phyloP scores from a whole-genome alignment of 2,797 vertebrate species.

The Eremophila alpestris region DNA sequence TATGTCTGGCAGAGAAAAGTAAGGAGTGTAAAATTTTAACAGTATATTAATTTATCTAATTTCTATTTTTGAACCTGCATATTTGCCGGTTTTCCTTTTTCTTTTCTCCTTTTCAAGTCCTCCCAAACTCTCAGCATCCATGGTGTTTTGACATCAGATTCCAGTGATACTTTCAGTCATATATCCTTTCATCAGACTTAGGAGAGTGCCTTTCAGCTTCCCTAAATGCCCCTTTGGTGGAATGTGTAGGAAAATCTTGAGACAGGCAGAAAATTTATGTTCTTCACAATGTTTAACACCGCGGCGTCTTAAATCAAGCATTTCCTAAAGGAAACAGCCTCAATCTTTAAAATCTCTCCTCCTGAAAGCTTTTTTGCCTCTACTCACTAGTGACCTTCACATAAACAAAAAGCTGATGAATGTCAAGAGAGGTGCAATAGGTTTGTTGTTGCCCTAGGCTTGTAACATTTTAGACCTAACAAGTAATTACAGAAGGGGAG shows the following conservation, averaged over 20 bases:
- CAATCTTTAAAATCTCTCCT: background rate
- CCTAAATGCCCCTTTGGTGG: background rate
- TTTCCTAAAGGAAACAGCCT: background rate
- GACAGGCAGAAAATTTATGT: background rate
- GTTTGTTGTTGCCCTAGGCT: constrained; percentile 20
- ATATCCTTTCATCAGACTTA: background rate
- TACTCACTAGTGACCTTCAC: constrained; percentile 1
- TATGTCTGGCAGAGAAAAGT: background rate
- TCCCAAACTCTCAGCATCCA: background rate
- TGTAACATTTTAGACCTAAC: background rate
- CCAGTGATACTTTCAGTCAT: background rate
- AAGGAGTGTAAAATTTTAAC: background rate
- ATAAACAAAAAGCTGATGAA: constrained; percentile 25
- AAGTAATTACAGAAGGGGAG: background rate
- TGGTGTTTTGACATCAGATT: background rate
- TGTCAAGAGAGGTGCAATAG: background rate
- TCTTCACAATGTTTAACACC: background rate
- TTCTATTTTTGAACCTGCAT: background rate
- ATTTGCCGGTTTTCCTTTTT: background rate
- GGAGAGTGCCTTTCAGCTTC: background rate
- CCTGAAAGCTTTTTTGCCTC: background rate
- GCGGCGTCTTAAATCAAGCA: background rate
- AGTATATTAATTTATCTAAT: background rate
- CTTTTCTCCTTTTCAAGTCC: background rate
- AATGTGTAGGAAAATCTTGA: background rate